Evolutionary conservation across 2,888 invertebrate species (phyloP), one percentile per base, ranked within the genome.

Genomic region (Brachynemurus nebulosus): DNA sequence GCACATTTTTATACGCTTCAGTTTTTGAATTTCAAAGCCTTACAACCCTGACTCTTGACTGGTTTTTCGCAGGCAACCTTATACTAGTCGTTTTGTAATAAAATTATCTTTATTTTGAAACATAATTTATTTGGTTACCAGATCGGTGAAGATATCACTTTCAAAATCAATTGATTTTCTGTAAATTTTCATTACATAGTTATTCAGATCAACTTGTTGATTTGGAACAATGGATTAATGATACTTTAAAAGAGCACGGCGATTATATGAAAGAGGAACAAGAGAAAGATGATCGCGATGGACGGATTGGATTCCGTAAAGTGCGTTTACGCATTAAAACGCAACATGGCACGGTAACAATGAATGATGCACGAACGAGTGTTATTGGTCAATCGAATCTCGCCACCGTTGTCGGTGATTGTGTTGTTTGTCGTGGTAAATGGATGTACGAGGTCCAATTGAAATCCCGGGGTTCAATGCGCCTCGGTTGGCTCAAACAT

Each of bases 211-310:
- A 40, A 12, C 14, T 40, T 4, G 14, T 27, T n/a, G 14, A 25
- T 40, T 16, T 40, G 2, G 27, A 25, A 14, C n/a, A 9, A 40
- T 40, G 40, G 40, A 40, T 25, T 27, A 16, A 23, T 14, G 17
- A 9, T 9, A 17, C 9, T 12, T 12, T 42, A 7, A 33, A 18
- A 19, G n/a, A 9, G 5, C n/a, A 25, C 4, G n/a, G 12, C 12
- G 20, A 42, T 42, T 42, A 42, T 34, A 35, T 34, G 21, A 34
- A 30, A 20, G 42, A 42, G 20, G 34, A 34, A 25, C 23, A 42
- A 20, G 16, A 19, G 12, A 19, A 19, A 6, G 42, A 42, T 19
- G 14, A 17, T 11, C 33, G 42, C 11, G 34, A 42, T 11, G 42
- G 42, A 6, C 33, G 33, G 2, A 42, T 42, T 18, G 42, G 42